A percentile compares a stretch with the other conserved stretches of the same genome.
phyloP scores from a whole-genome alignment of 2,888 invertebrate genomes.

The Melinaea menophilus region DNA sequence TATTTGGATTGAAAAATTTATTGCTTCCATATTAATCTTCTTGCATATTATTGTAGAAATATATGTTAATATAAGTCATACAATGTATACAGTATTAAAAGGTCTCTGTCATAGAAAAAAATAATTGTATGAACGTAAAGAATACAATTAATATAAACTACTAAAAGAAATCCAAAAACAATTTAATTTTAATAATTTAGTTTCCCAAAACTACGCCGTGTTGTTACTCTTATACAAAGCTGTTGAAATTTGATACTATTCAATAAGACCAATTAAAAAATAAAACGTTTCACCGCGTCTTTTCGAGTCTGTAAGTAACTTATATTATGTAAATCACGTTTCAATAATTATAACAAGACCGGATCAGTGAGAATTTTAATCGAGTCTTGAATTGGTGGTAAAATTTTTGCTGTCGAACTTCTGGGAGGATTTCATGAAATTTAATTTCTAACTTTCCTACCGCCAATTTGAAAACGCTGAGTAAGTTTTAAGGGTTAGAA shows the following conservation, averaged over 20 bases:
- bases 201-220: too few relatives aligned
- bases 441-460: conserved; percentile 33
- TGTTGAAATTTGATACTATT: neutral
- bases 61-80: too few relatives aligned
- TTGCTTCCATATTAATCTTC: too few relatives aligned
- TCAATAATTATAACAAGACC: conserved; percentile 18
- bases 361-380: conserved; percentile 22
- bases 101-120: too few relatives aligned
- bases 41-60: too few relatives aligned
- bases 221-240: too few relatives aligned
- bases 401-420: conserved; percentile 30
- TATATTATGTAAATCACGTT: neutral
- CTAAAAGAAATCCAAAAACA: too few relatives aligned
- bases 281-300: neutral
- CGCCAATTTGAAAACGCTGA: conserved; percentile 29
- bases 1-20: too few relatives aligned
- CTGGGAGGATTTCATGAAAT: conserved; percentile 25
- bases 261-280: neutral
- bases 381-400: conserved; percentile 24
- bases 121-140: too few relatives aligned
- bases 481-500: conserved; percentile 22
- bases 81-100: too few relatives aligned
- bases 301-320: neutral
- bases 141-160: too few relatives aligned
- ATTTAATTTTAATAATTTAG: too few relatives aligned